Conservation (phyloP, 2,797 vertebrate species). For the Pachyuromys duprasi region DNA sequence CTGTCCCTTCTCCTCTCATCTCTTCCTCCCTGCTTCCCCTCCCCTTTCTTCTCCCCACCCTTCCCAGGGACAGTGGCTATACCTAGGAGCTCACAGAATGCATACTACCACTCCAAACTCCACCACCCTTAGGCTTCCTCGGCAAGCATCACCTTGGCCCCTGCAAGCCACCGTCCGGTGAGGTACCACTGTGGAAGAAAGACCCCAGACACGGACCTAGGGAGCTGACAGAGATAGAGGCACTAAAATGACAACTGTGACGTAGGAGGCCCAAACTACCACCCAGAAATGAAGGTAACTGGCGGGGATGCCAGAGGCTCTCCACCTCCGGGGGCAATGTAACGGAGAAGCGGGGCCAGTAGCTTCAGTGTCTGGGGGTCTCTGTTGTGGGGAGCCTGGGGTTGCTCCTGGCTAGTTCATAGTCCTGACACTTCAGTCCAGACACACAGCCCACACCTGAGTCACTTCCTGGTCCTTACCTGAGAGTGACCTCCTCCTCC, state of each 20-base stretch:
- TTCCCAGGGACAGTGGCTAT: neutral
- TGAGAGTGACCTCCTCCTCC: constrained; percentile 1
- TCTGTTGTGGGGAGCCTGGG: neutral
- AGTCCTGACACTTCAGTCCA: neutral
- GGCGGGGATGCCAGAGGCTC: neutral
- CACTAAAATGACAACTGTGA: neutral
- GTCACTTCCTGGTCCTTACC: constrained; percentile 8
- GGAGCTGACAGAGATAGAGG: neutral
- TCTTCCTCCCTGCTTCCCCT: neutral
- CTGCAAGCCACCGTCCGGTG: fast-evolving
- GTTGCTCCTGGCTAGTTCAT: neutral
- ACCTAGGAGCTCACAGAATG: neutral
- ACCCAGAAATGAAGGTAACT: neutral
- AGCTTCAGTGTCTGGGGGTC: neutral
- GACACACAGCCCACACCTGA: neutral
- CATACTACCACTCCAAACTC: neutral
- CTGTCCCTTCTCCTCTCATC: neutral
- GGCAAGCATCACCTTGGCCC: neutral
- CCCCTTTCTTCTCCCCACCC: neutral
- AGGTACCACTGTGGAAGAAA: neutral
- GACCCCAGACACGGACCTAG: neutral
- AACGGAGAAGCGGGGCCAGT: neutral
- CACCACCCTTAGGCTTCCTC: neutral
- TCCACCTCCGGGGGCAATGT: neutral
- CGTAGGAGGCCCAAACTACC: neutral